phyloP scores from a whole-genome alignment of 2,113 vertebrate species.

The Silurus meridionalis region DNA sequence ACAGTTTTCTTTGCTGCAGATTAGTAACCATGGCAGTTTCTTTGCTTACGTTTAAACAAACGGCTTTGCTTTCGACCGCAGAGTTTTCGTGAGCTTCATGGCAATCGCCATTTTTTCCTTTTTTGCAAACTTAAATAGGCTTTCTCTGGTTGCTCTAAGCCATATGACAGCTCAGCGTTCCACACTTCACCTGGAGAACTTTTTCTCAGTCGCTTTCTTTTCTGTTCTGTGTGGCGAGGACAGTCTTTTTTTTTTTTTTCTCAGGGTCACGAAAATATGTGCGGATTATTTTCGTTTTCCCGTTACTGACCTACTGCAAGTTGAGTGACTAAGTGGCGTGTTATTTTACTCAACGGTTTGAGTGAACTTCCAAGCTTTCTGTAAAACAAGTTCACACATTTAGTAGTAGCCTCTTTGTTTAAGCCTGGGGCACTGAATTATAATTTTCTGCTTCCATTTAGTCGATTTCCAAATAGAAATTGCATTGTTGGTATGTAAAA shows the following conservation, averaged over 20 bases:
- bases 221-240: neutral
- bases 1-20: slow-evolving; percentile 40
- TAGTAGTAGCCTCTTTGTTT: neutral
- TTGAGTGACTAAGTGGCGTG: slow-evolving; percentile 15
- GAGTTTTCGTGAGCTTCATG: neutral
- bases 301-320: slow-evolving; percentile 31
- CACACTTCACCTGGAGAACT: slow-evolving; percentile 18
- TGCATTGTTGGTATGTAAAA: neutral
- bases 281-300: slow-evolving; percentile 28
- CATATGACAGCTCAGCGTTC: neutral
- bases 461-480: neutral
- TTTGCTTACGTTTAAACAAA: slow-evolving; percentile 52
- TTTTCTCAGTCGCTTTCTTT: slow-evolving; percentile 21
- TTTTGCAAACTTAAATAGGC: neutral
- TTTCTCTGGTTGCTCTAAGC: neutral
- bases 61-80: slow-evolving; percentile 27
- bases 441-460: neutral
- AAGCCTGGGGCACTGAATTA: neutral
- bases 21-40: slow-evolving; percentile 55
- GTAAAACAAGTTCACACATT: neutral
- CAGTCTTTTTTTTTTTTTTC: neutral
- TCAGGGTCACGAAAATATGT: slow-evolving; percentile 29
- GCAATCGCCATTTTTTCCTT: neutral
- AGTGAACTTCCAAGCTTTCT: neutral
- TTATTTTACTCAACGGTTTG: slow-evolving; percentile 24